Conservation (phyloP, 2,888 invertebrate species). For the Agrenia bidenticulata region DNA sequence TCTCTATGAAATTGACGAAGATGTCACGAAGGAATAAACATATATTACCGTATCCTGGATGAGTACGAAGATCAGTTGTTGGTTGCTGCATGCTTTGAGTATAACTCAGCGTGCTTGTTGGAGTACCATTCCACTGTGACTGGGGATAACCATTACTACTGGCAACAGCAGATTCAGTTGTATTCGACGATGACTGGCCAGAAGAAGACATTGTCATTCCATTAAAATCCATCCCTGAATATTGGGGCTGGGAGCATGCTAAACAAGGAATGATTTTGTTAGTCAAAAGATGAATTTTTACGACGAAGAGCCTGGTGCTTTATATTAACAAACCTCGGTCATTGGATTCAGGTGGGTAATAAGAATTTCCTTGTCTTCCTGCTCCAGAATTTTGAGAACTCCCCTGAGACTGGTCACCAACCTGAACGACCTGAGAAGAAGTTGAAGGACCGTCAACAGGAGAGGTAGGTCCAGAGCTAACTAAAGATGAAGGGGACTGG, state of each 20-base stretch:
- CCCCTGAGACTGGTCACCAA: not conserved
- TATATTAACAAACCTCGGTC: not conserved
- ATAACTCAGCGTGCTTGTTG: slow-evolving; percentile 79
- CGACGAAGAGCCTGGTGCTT: too few species aligned
- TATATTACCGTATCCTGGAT: slow-evolving; percentile 66
- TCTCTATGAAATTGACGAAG: not conserved
- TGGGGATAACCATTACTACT: too few species aligned
- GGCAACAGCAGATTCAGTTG: slow-evolving; percentile 16
- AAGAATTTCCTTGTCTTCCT: not conserved
- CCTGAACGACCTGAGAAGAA: too few species aligned
- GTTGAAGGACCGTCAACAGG: not conserved
- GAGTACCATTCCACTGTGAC: slow-evolving; percentile 61
- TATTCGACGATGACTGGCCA: slow-evolving; percentile 20
- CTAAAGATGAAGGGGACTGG: slow-evolving; percentile 19
- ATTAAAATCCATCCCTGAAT: slow-evolving; percentile 28
- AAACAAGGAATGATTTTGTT: too few species aligned
- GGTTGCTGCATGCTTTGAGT: slow-evolving; percentile 84
- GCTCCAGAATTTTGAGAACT: not conserved
- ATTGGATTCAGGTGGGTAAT: not conserved
- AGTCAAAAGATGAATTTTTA: too few species aligned
- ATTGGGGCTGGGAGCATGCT: not conserved
- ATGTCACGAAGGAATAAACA: not conserved
- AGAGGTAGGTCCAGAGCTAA: not conserved
- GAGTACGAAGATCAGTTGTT: slow-evolving; percentile 58
- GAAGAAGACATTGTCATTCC: slow-evolving; percentile 13